Evolutionary conservation across 2,113 vertebrate species (phyloP).

Genomic region (Anoplopoma fimbria): DNA sequence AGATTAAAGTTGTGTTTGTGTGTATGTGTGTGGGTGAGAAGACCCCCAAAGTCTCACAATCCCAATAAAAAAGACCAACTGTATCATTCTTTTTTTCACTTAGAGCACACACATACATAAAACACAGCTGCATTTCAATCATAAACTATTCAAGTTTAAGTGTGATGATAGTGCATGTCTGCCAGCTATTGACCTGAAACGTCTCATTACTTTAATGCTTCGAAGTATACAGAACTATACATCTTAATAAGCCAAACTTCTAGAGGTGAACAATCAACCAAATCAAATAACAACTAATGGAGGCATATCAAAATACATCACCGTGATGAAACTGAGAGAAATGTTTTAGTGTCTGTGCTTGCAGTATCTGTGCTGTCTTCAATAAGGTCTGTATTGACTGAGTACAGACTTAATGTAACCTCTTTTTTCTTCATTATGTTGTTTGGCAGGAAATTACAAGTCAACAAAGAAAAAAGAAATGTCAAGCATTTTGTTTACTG

Average conservation of each 20-base stretch:
- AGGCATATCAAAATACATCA: background rate
- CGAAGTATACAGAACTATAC: background rate
- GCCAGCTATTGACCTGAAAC: conserved; percentile 25
- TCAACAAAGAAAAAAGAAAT: conserved; percentile 45
- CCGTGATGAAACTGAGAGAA: conserved; percentile 5
- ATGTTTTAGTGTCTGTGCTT: background rate
- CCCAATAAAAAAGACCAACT: conserved; percentile 28
- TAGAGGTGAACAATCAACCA: background rate
- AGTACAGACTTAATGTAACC: background rate
- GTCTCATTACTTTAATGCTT: conserved; percentile 35
- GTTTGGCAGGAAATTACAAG: conserved; percentile 25
- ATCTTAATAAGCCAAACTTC: conserved; percentile 1
- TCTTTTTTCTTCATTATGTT: conserved; percentile 21
- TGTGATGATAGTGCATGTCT: conserved; percentile 28
- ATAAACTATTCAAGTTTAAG: conserved; percentile 23
- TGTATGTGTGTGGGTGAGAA: background rate
- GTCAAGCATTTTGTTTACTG: conserved; percentile 49
- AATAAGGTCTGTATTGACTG: background rate
- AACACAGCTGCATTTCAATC: conserved; percentile 49
- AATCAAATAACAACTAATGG: background rate
- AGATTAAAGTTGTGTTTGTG: conserved; percentile 52
- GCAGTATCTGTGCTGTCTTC: background rate
- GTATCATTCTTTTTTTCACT: conserved; percentile 13
- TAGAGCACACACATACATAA: background rate
- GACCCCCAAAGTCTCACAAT: conserved; percentile 16